Evolutionary conservation across 2,888 invertebrate species (phyloP).

Genomic region (Parnassius apollo): DNA sequence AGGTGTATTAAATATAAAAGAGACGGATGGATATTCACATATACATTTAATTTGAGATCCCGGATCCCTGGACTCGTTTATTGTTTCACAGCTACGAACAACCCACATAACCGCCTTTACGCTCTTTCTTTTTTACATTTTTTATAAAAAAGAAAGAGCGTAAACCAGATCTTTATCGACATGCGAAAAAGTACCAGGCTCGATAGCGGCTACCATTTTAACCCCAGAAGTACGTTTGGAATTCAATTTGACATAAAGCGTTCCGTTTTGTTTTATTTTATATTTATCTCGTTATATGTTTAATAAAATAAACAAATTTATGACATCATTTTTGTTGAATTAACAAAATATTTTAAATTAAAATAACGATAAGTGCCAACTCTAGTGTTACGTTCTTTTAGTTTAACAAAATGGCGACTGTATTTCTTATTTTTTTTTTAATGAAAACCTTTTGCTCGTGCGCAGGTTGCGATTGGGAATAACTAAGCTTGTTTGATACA

Average conservation of each 20-base stretch:
- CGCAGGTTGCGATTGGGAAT: constrained; percentile 41
- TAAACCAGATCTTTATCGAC: constrained; percentile 22
- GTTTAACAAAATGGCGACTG: constrained; percentile 36
- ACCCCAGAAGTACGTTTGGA: too few species aligned
- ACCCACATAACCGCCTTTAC: constrained; percentile 16
- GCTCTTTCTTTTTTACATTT: constrained; percentile 15
- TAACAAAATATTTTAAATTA: too few species aligned
- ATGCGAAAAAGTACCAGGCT: constrained; percentile 17
- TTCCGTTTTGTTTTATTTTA: too few species aligned
- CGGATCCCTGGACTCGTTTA: constrained; percentile 15
- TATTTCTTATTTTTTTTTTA: constrained; percentile 33
- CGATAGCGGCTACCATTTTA: constrained; percentile 5
- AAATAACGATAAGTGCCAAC: constrained; percentile 3
- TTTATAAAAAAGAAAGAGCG: constrained; percentile 22
- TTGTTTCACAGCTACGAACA: constrained; percentile 18
- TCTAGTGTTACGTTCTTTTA: constrained; percentile 5
- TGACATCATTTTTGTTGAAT: too few species aligned
- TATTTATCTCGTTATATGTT: too few species aligned
- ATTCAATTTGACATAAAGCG: too few species aligned
- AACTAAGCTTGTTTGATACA: too few species aligned
- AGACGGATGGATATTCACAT: constrained; percentile 3
- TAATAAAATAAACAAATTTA: too few species aligned
- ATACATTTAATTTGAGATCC: constrained; percentile 7
- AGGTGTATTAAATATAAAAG: constrained; percentile 11
- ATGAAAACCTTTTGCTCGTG: constrained; percentile 31